Evolutionary conservation across 1,140 invertebrate species (phyloP).

Genomic region (Drosophila athabasca): DNA sequence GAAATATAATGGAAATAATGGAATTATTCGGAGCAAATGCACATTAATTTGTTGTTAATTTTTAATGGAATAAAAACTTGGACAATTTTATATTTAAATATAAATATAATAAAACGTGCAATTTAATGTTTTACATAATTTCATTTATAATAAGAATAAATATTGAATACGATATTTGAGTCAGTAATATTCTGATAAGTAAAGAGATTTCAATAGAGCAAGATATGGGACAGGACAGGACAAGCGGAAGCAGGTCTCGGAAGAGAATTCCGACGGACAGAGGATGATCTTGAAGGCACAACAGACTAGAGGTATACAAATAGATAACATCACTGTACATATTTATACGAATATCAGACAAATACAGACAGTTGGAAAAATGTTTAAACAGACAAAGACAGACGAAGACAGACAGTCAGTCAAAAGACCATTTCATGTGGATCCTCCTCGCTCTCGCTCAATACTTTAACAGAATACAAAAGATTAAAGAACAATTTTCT

Average conservation of each 20-base stretch:
- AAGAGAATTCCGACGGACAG: no score
- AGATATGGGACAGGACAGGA: neutral
- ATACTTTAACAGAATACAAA: constrained; percentile 33
- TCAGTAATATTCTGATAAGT: constrained; percentile 10
- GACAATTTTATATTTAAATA: neutral
- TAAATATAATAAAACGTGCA: constrained; percentile 36
- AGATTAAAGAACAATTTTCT: constrained; percentile 34
- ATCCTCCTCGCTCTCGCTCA: neutral
- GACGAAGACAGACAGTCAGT: no score
- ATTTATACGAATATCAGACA: neutral
- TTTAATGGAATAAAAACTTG: constrained; percentile 16
- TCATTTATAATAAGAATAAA: constrained; percentile 15
- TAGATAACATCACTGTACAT: neutral
- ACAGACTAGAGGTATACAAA: no score
- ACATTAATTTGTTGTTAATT: constrained; percentile 2
- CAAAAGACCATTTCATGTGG: neutral
- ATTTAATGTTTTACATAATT: constrained; percentile 13
- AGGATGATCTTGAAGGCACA: neutral
- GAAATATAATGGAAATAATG: constrained; percentile 10
- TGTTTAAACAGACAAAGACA: constrained; percentile 2
- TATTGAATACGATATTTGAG: constrained; percentile 6
- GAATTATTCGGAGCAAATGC: constrained; percentile 4
- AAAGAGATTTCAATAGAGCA: constrained; percentile 10
- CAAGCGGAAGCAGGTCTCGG: neutral
- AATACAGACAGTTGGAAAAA: neutral